Percentiles rank a stretch among this genome's conserved stretches.
Conservation (phyloP, 2,797 vertebrate species). For the Stomatorhinus walkeri region DNA sequence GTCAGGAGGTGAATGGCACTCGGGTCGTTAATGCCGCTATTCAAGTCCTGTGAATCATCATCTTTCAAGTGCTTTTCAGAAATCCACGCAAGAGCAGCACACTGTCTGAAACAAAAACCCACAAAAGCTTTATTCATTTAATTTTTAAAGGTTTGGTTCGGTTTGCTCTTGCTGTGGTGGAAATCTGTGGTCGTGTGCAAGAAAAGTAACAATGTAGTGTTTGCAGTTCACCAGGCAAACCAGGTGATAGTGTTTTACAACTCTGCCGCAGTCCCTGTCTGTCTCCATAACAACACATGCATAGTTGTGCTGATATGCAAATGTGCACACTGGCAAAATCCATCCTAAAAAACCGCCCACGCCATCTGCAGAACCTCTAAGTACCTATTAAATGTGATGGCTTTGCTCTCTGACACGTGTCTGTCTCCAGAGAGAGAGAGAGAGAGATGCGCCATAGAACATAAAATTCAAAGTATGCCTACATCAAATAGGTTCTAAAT, state of each 20-base stretch:
- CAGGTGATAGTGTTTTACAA: neutral
- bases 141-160: neutral
- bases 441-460: neutral
- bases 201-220: neutral
- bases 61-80: neutral
- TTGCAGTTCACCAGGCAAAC: neutral
- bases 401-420: neutral
- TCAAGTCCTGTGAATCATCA: neutral
- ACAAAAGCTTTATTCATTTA: neutral
- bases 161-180: neutral
- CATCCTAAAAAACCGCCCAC: constrained; percentile 1
- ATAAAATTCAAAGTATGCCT: neutral
- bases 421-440: neutral
- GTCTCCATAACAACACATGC: constrained; percentile 6
- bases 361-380: constrained; percentile 1
- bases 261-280: neutral
- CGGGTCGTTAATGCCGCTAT: neutral
- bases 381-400: neutral
- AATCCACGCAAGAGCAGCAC: neutral
- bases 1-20: neutral
- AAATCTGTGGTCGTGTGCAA: neutral
- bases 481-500: neutral
- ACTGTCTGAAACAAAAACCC: neutral
- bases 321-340: neutral
- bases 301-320: neutral